Percentiles rank a stretch among this genome's conserved stretches.
phyloP scores from a whole-genome alignment of 2,797 vertebrate species.

The Chelonia mydas region DNA sequence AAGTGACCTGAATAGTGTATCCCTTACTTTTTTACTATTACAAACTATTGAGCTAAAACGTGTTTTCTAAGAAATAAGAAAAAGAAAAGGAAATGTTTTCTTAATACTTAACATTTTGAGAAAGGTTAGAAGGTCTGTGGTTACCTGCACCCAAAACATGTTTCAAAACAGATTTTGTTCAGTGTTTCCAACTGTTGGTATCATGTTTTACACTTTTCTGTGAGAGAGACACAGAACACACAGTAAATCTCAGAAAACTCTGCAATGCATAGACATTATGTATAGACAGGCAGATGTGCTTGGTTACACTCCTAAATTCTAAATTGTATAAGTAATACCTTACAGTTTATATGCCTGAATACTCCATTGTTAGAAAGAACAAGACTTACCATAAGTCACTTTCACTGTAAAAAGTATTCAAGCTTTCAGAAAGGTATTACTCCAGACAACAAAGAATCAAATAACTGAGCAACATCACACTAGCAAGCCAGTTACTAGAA shows the following conservation, averaged over 20 bases:
- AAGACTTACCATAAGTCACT: neutral
- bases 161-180: neutral
- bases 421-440: neutral
- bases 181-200: neutral
- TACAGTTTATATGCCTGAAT: neutral
- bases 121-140: fast-evolving
- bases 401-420: neutral
- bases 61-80: fast-evolving
- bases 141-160: neutral
- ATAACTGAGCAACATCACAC: neutral
- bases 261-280: neutral
- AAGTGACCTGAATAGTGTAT: neutral
- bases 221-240: neutral
- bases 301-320: neutral
- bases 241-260: neutral
- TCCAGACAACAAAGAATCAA: neutral
- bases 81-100: neutral
- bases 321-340: neutral
- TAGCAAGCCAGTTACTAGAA: neutral
- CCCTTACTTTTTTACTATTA: neutral
- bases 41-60: neutral
- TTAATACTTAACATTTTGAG: neutral
- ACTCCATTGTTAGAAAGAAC: neutral
- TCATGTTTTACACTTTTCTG: neutral
- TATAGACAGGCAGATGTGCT: neutral